These are phyloP conservation scores for Drosophila monieri DNA, from an alignment of 2,888 invertebrate species.

Conservation along the genomic window DNA sequence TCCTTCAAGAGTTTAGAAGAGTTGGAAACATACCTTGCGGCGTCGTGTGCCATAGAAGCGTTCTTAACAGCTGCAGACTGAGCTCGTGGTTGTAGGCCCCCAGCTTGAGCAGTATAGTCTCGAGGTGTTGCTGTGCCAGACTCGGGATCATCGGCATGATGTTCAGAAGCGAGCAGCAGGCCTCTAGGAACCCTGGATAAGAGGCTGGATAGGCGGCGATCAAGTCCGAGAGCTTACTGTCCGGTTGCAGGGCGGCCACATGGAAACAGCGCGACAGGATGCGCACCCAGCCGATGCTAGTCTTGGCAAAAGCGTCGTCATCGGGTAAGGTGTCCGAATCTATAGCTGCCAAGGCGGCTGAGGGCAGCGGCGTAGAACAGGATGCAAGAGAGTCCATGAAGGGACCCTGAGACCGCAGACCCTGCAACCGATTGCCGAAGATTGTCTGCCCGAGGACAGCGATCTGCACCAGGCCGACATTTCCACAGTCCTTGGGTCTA, in stretches of 20 bases:
- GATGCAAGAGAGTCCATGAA: conserved; percentile 54
- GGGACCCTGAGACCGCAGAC: conserved; percentile 50
- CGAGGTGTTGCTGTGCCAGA: conserved; percentile 86
- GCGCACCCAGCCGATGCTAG: conserved; percentile 93
- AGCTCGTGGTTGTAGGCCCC: conserved; percentile 87
- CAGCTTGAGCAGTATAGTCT: conserved; percentile 88
- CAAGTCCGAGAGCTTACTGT: conserved; percentile 84
- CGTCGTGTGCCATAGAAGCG: conserved; percentile 86
- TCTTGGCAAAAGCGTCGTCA: conserved; percentile 83
- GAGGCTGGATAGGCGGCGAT: conserved; percentile 86
- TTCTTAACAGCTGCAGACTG: conserved; percentile 86
- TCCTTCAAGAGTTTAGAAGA: neutral
- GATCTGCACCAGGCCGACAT: conserved; percentile 94
- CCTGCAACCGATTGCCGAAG: conserved; percentile 85
- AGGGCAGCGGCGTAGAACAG: conserved; percentile 51
- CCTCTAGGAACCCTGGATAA: conserved; percentile 88
- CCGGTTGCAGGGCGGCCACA: conserved; percentile 81
- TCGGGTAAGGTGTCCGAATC: conserved; percentile 70
- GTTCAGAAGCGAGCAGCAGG: conserved; percentile 89
- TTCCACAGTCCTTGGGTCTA: conserved; percentile 94
- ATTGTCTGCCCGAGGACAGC: conserved; percentile 93
- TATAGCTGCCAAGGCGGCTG: conserved; percentile 32
- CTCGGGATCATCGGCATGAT: conserved; percentile 87
- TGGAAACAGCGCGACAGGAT: conserved; percentile 92
- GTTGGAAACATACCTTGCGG: conserved; percentile 80